phyloP scores from a whole-genome alignment of 37 sponge, comb jelly and placozoan species.

The Bolinopsis microptera region DNA sequence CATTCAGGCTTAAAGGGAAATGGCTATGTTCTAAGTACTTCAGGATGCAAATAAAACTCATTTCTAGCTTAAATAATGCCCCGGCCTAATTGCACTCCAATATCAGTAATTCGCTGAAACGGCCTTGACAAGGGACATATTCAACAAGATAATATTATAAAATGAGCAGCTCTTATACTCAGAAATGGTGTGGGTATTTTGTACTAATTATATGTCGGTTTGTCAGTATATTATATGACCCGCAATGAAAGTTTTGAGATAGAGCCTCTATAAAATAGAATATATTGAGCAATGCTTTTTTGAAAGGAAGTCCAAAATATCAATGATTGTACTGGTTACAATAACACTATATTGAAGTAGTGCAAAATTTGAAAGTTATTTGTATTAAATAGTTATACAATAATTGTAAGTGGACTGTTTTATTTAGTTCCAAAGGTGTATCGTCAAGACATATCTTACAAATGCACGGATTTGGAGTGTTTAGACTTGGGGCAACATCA shows the following conservation, averaged over 20 bases:
- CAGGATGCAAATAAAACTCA: too few species aligned
- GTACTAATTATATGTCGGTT: background rate
- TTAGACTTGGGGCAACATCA: too few species aligned
- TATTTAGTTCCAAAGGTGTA: too few species aligned
- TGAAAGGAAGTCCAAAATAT: background rate
- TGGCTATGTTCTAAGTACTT: too few species aligned
- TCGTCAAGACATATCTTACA: too few species aligned
- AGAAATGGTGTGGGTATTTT: background rate
- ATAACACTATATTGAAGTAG: background rate
- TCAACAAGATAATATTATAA: background rate
- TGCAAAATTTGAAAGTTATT: background rate
- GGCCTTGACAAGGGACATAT: background rate
- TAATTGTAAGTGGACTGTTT: background rate
- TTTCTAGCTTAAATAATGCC: too few species aligned
- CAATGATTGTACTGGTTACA: constrained; percentile 55
- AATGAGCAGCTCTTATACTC: background rate
- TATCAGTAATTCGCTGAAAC: background rate
- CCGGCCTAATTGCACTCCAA: too few species aligned
- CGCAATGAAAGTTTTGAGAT: background rate
- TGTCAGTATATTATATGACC: background rate
- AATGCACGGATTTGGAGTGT: too few species aligned
- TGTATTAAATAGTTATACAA: background rate
- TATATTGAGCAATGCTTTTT: background rate
- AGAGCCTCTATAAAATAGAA: background rate
- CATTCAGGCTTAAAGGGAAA: too few species aligned